Evolutionary conservation across 1,140 invertebrate genomes (phyloP).

Genomic region (Palaemon carinicauda): DNA sequence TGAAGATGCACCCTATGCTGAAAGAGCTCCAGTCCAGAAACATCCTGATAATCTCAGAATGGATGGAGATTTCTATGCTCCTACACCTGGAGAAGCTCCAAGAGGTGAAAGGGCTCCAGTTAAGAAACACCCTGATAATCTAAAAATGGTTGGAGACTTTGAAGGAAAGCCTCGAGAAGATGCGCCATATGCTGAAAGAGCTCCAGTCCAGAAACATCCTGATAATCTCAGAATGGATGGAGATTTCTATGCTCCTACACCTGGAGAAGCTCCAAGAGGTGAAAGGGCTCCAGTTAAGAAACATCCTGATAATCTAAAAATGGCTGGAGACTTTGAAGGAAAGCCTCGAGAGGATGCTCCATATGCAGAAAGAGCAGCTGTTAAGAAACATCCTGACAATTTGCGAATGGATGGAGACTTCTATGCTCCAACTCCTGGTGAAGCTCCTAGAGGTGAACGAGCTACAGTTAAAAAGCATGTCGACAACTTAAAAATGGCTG

Average conservation of each 20-base stretch:
- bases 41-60: constrained; percentile 2
- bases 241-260: constrained; percentile 13
- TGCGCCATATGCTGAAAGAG: constrained; percentile 12
- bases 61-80: constrained; percentile 19
- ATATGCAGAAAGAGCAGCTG: not conserved
- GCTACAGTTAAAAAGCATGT: constrained; percentile 25
- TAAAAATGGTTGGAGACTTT: constrained; percentile 54
- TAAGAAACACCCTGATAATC: constrained; percentile 29
- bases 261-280: constrained; percentile 6
- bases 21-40: constrained; percentile 65
- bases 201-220: constrained; percentile 20
- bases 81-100: constrained; percentile 50
- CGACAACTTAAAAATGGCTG: constrained; percentile 62
- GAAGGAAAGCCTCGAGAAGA: constrained; percentile 50
- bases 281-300: constrained; percentile 34
- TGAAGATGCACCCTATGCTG: too few relatives aligned
- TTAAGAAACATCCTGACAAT: constrained; percentile 14
- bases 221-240: constrained; percentile 40
- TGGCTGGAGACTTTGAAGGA: constrained; percentile 23
- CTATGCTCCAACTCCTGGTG: not conserved
- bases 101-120: not conserved
- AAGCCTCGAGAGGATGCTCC: not conserved
- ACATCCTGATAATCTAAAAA: constrained; percentile 34
- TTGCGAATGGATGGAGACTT: constrained; percentile 23
- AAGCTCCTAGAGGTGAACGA: not conserved